phyloP scores from a whole-genome alignment of 2,888 invertebrate genomes.

The Alitta virens region DNA sequence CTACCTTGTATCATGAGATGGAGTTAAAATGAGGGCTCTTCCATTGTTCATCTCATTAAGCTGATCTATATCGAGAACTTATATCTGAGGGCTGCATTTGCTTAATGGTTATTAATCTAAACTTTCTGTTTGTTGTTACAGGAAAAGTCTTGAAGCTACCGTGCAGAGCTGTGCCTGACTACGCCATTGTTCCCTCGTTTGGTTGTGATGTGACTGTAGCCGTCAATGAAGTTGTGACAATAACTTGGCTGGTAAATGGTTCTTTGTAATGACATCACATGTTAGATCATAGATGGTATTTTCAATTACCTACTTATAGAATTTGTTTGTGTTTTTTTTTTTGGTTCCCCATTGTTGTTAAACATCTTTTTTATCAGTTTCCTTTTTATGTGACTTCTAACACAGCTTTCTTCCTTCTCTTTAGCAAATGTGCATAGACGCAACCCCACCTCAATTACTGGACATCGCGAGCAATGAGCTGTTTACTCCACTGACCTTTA shows the following conservation, averaged over 20 bases:
- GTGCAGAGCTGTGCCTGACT: conserved; percentile 62
- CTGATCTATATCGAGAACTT: too few relatives aligned
- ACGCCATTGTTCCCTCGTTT: conserved; percentile 65
- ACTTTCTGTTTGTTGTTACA: conserved; percentile 11
- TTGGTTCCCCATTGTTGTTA: too few relatives aligned
- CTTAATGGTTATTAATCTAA: neutral
- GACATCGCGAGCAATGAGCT: conserved; percentile 41
- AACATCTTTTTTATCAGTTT: neutral
- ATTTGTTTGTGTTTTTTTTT: too few relatives aligned
- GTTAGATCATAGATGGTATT: too few relatives aligned
- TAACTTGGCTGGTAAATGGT: conserved; percentile 67
- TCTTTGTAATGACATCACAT: neutral
- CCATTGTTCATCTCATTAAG: too few relatives aligned
- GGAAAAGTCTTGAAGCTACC: conserved; percentile 30
- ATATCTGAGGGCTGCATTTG: too few relatives aligned
- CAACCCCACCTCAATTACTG: conserved; percentile 31
- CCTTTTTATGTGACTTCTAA: conserved; percentile 52
- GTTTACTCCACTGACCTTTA: conserved; percentile 59
- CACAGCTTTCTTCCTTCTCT: conserved; percentile 24
- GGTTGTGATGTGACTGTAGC: conserved; percentile 58
- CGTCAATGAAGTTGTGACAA: conserved; percentile 68
- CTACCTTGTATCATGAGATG: too few relatives aligned
- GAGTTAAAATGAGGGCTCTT: too few relatives aligned
- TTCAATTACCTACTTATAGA: neutral
- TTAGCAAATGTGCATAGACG: conserved; percentile 55